Evolutionary conservation across 1,140 invertebrate genomes (phyloP).

Genomic region (Neodiprion virginianus): DNA sequence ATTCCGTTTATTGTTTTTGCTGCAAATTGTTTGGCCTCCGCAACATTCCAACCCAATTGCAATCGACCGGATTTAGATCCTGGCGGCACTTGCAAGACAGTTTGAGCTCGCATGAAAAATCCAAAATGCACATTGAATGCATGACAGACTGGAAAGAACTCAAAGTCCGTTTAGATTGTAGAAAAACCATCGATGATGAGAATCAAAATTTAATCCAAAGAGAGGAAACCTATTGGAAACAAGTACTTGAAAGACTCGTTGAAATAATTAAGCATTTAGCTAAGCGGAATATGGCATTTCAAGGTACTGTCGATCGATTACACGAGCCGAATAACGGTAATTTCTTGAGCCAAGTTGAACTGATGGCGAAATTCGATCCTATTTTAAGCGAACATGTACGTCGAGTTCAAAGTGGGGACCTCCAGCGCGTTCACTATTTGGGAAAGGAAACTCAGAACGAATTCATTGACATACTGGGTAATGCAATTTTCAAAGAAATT

Average conservation of each 20-base stretch:
- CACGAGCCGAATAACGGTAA: conserved; percentile 32
- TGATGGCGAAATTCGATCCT: conserved; percentile 33
- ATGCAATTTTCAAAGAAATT: conserved; percentile 25
- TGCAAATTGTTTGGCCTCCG: conserved; percentile 27
- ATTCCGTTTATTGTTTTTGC: conserved; percentile 33
- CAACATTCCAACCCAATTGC: neutral
- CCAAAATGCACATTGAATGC: conserved; percentile 13
- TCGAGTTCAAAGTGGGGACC: conserved; percentile 24
- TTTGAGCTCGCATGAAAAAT: conserved; percentile 15
- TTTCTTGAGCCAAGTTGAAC: conserved; percentile 32
- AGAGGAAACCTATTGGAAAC: conserved; percentile 17
- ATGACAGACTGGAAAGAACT: conserved; percentile 15
- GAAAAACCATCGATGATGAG: conserved; percentile 18
- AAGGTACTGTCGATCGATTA: conserved; percentile 25
- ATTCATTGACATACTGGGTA: conserved; percentile 25
- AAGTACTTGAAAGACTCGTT: conserved; percentile 28
- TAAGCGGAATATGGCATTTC: conserved; percentile 31
- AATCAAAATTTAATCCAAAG: conserved; percentile 12
- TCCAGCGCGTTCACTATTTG: conserved; percentile 21
- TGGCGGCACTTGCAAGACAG: conserved; percentile 16
- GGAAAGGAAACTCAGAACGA: conserved; percentile 31
- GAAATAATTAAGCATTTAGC: conserved; percentile 27
- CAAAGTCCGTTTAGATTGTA: conserved; percentile 9
- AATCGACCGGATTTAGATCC: conserved; percentile 14
- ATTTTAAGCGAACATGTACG: conserved; percentile 30